phyloP scores from a whole-genome alignment of 2,797 vertebrate genomes.

The Danio tinwini region DNA sequence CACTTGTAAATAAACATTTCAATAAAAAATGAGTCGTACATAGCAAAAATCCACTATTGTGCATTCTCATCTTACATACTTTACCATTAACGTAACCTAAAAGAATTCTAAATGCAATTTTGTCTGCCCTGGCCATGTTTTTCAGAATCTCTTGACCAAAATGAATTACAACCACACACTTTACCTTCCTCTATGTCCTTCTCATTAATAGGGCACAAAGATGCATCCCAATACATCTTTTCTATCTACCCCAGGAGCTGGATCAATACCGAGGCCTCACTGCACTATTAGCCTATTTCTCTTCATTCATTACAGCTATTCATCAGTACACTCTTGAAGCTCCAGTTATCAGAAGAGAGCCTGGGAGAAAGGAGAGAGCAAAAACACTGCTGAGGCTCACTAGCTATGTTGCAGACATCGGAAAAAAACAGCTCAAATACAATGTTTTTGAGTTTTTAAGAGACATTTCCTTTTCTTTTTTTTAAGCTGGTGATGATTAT shows the following conservation, averaged over 20 bases:
- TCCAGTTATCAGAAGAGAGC: slow-evolving; percentile 14
- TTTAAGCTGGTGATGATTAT: slow-evolving; percentile 14
- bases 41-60: no score
- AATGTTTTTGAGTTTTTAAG: neutral
- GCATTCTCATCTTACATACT: no score
- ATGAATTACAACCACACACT: neutral
- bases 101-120: neutral
- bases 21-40: no score
- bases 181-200: neutral
- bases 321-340: slow-evolving; percentile 27
- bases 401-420: neutral
- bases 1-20: no score
- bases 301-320: slow-evolving; percentile 48
- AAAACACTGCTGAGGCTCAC: neutral
- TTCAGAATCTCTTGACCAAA: neutral
- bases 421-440: neutral
- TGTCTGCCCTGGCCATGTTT: neutral
- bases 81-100: neutral
- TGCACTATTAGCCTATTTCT: slow-evolving; percentile 32
- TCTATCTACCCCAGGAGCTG: slow-evolving; percentile 5
- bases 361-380: neutral
- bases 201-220: slow-evolving; percentile 1
- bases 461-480: neutral
- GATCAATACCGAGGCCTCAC: slow-evolving; percentile 38
- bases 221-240: slow-evolving; percentile 17